These are phyloP conservation scores for Emydoidea blandingii DNA, from an alignment of 2,797 vertebrate species.

Conservation along the genomic window DNA sequence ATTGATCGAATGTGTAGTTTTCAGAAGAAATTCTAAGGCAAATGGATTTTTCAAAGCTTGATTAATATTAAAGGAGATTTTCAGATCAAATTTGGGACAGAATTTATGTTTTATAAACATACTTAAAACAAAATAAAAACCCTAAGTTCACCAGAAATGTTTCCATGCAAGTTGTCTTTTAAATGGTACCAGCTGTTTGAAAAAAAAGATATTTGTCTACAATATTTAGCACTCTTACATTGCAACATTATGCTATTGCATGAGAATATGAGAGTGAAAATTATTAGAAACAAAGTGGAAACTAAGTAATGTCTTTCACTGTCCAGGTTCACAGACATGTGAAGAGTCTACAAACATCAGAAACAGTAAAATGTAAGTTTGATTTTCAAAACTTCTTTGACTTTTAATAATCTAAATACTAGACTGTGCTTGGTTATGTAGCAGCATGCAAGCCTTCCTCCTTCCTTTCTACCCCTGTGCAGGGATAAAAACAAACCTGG, in stretches of 20 bases:
- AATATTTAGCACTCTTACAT: background rate
- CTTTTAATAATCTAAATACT: background rate
- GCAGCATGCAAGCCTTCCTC: background rate
- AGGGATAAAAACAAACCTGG: background rate
- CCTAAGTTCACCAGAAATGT: conserved; percentile 37
- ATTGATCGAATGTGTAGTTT: background rate
- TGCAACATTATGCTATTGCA: background rate
- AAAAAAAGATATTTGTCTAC: conserved; percentile 46
- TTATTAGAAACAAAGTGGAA: conserved; percentile 26
- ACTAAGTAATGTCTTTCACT: background rate
- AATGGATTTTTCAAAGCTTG: background rate
- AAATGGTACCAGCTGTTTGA: background rate
- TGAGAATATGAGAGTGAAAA: background rate
- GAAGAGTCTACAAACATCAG: background rate
- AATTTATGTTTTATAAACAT: conserved; percentile 44
- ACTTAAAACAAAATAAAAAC: conserved; percentile 36
- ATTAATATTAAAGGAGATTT: conserved; percentile 56
- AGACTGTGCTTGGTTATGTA: background rate
- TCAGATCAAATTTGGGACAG: conserved; percentile 8
- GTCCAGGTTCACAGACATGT: background rate
- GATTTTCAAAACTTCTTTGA: background rate
- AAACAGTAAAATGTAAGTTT: background rate
- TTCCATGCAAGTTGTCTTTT: conserved; percentile 43
- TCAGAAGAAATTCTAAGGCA: conserved; percentile 61
- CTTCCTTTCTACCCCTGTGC: background rate